phyloP scores from a whole-genome alignment of 2,797 vertebrate species.

The Okamejei kenojei region DNA sequence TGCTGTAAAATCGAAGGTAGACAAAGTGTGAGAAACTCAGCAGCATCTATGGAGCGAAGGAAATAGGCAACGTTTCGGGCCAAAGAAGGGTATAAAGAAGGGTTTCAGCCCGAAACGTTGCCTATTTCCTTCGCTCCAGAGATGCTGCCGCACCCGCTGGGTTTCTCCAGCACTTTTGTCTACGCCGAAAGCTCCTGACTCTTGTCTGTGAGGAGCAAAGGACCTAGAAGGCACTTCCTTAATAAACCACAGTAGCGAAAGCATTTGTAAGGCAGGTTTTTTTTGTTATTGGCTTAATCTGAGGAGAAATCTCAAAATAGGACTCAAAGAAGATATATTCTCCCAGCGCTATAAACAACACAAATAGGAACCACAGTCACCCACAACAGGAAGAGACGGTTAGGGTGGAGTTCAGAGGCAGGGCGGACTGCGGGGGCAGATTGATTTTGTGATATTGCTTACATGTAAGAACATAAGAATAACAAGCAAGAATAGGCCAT shows the following conservation, averaged over 20 bases:
- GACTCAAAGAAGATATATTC: neutral
- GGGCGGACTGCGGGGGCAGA: neutral
- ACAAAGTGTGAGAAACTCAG: no score
- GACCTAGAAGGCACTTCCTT: neutral
- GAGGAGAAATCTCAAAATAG: conserved; percentile 10
- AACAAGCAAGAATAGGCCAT: no score
- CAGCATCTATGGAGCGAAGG: no score
- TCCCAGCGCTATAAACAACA: neutral
- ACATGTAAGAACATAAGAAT: neutral
- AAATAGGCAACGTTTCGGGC: no score
- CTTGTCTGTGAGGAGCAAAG: neutral
- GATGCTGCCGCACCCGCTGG: no score
- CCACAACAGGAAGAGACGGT: conserved; percentile 23
- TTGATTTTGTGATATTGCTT: neutral
- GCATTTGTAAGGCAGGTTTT: neutral
- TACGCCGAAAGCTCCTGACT: no score
- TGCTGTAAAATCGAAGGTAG: no score
- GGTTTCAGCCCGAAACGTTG: no score
- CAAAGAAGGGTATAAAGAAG: no score
- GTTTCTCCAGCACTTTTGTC: no score
- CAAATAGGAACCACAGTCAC: neutral
- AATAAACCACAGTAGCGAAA: neutral
- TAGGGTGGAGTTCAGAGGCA: neutral
- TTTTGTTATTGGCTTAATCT: neutral
- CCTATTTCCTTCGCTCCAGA: no score